Percentiles rank a stretch among this genome's conserved stretches.
Evolutionary conservation across 2,797 vertebrate species (phyloP).

Genomic region (Setipinna tenuifilis): DNA sequence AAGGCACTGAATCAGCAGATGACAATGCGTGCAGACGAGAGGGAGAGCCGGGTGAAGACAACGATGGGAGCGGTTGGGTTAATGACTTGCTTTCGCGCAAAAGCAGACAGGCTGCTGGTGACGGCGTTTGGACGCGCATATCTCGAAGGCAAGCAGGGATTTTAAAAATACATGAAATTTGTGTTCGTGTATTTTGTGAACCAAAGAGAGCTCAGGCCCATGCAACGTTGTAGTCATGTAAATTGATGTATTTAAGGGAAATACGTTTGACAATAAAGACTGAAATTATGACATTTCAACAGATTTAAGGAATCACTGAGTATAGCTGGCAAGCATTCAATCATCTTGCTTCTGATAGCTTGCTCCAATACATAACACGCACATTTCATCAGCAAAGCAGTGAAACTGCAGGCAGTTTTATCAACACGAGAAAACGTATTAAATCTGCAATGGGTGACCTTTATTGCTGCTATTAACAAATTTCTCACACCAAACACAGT

Average conservation of each 20-base stretch:
- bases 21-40: slow-evolving; percentile 64
- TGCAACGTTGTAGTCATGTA: too few relatives aligned
- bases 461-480: neutral
- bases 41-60: slow-evolving; percentile 58
- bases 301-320: too few relatives aligned
- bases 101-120: slow-evolving; percentile 61
- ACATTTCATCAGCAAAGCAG: too few relatives aligned
- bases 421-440: neutral
- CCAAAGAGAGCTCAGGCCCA: too few relatives aligned
- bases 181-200: neutral
- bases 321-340: too few relatives aligned
- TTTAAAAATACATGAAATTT: neutral
- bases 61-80: slow-evolving; percentile 57
- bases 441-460: neutral
- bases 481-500: neutral
- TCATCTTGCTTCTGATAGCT: too few relatives aligned
- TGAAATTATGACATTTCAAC: too few relatives aligned
- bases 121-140: neutral
- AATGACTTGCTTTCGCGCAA: slow-evolving; percentile 62
- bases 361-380: too few relatives aligned
- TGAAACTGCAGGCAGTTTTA: neutral
- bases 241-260: too few relatives aligned
- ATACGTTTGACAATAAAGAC: too few relatives aligned
- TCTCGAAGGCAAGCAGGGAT: neutral
- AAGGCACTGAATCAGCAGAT: slow-evolving; percentile 84